Percentiles rank a stretch among this genome's conserved stretches.
These are phyloP conservation scores for Dryobotodes eremita DNA, from an alignment of 2,888 invertebrate genomes.

Conservation along the genomic window DNA sequence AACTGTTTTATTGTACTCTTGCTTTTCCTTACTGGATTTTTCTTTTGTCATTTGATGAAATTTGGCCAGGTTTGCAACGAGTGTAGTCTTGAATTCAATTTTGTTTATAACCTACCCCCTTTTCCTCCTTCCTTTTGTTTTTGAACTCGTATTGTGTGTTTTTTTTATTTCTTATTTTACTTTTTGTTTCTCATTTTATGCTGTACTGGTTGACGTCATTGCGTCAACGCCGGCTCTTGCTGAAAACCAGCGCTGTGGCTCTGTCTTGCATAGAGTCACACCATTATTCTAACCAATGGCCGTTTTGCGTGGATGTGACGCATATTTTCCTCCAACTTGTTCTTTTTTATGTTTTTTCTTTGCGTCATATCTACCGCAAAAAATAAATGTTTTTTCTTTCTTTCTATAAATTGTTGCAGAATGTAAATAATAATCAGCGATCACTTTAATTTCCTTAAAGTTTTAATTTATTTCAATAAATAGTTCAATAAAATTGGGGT, in stretches of 20 bases:
- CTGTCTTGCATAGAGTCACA: background rate
- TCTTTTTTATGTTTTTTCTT: background rate
- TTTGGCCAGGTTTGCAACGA: background rate
- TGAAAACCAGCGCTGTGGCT: background rate
- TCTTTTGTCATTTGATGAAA: slow-evolving; percentile 7
- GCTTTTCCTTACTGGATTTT: background rate
- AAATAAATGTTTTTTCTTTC: too few relatives aligned
- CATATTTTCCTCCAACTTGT: background rate
- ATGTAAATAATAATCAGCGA: background rate
- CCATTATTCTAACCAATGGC: background rate
- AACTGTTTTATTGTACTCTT: slow-evolving; percentile 63
- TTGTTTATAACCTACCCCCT: background rate
- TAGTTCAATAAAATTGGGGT: background rate
- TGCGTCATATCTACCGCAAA: background rate
- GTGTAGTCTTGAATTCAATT: background rate
- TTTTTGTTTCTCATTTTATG: background rate
- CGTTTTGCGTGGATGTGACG: background rate
- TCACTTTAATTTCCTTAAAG: background rate
- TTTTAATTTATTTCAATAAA: background rate
- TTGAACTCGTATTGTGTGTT: background rate
- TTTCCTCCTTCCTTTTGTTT: background rate
- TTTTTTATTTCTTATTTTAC: background rate
- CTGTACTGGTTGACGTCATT: background rate
- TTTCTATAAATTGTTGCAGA: background rate
- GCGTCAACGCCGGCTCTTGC: background rate